Evolutionary conservation across 1,140 invertebrate species (phyloP), one percentile per base, ranked within the genome.

Genomic region (Laupala kohalensis): DNA sequence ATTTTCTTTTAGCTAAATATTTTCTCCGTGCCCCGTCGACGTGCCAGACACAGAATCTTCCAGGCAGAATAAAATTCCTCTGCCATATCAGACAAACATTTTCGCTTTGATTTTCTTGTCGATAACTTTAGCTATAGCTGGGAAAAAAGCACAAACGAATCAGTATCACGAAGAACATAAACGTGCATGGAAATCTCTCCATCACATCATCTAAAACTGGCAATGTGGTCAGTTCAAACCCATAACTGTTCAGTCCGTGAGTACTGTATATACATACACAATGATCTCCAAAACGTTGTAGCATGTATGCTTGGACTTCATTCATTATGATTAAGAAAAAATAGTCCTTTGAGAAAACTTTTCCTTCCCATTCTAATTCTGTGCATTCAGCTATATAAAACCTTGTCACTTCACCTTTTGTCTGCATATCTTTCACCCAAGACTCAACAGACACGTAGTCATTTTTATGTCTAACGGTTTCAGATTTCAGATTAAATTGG

Each of bases 141-240:
- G 15, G 24, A 19, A 66, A 9, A 66, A 75, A 65, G 29, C 13
- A 27, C 19, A 71, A 64, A 69, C 76, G n/a, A n/a, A n/a, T 75
- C 68, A 67, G 76, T 77, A 75, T 70, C 64, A 76, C 76, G 29
- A 69, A 67, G 65, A 75, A 71, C 74, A 76, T 76, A 63, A 69
- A 76, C 4, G 75, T 73, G 4, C 65, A 64, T 12, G 75, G 75
- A 69, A 75, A 73, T 4, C 74, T 74, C 69, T 76, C 28, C 5
- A 67, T 25, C 30, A 75, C 71, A 26, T 76, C 75, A 73, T 76
- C 76, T 13, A 75, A n/a, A 5, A 75, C 69, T 30, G 76, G 28
- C 23, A 77, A 19, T 28, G 75, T 76, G 12, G 69, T 73, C 65
- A 75, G 64, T 69, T 76, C 74, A 74, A 77, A 76, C 67, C 76